Evolutionary conservation across 2,797 vertebrate species (phyloP).

Genomic region (Melanotaenia boesemani): DNA sequence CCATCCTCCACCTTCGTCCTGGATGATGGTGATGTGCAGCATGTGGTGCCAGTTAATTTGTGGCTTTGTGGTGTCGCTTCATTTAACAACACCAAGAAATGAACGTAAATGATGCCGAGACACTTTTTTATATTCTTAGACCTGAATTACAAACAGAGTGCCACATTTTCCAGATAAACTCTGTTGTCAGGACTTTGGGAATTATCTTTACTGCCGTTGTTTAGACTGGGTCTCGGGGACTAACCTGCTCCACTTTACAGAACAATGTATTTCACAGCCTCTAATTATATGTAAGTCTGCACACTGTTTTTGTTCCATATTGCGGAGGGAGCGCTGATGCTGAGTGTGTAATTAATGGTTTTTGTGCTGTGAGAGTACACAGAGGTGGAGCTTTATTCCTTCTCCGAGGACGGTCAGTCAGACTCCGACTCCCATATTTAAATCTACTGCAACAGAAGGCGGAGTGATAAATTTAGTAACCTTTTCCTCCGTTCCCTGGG

Average conservation of each 20-base stretch:
- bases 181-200: neutral
- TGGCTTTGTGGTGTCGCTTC: no score
- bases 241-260: neutral
- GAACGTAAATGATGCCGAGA: no score
- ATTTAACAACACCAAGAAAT: no score
- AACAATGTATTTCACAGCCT: neutral
- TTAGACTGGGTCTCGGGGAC: neutral
- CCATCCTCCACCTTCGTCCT: no score
- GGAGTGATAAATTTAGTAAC: conserved; percentile 85
- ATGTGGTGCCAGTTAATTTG: no score
- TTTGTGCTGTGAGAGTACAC: conserved; percentile 60
- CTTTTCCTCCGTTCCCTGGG: conserved; percentile 78
- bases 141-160: neutral
- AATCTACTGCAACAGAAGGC: conserved; percentile 76
- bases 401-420: conserved; percentile 73
- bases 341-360: conserved; percentile 69
- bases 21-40: no score
- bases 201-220: neutral
- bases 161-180: neutral
- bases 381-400: conserved; percentile 66
- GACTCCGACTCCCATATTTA: conserved; percentile 78
- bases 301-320: neutral
- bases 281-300: neutral
- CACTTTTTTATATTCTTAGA: no score
- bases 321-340: conserved; percentile 5